These are phyloP conservation scores for Encarsia formosa DNA, from an alignment of 2,888 invertebrate genomes.

Conservation along the genomic window DNA sequence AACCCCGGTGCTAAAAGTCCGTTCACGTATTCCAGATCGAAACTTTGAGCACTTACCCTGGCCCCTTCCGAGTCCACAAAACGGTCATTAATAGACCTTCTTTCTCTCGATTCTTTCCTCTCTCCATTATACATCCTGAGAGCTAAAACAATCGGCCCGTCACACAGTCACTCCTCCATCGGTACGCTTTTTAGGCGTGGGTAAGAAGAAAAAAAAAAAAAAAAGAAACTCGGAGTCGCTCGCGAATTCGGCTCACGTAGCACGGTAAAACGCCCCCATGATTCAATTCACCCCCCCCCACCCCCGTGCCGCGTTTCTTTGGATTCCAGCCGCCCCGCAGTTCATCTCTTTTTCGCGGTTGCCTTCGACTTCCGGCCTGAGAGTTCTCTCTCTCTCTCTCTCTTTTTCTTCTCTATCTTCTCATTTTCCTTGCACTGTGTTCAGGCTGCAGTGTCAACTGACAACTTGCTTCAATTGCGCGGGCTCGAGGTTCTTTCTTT, in stretches of 20 bases:
- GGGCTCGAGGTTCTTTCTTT: too few species aligned
- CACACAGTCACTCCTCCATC: constrained; percentile 17
- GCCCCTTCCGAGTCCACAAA: too few species aligned
- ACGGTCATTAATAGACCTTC: too few species aligned
- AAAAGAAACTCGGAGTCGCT: constrained; percentile 27
- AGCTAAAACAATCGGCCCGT: constrained; percentile 17
- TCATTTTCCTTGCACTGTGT: neutral
- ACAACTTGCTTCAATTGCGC: too few species aligned
- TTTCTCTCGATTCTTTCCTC: too few species aligned
- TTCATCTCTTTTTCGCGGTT: constrained; percentile 2
- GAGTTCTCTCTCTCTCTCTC: neutral
- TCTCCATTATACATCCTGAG: neutral
- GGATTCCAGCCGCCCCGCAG: constrained; percentile 8
- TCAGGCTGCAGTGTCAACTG: too few species aligned
- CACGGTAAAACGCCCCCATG: constrained; percentile 50
- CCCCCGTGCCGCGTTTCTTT: constrained; percentile 25
- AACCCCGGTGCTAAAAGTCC: too few species aligned
- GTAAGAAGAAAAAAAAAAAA: neutral
- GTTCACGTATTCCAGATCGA: too few species aligned
- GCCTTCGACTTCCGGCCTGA: neutral
- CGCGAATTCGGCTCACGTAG: constrained; percentile 47
- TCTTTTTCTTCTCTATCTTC: neutral
- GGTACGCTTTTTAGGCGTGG: constrained; percentile 7
- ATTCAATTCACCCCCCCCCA: constrained; percentile 44
- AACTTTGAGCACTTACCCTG: too few species aligned